These are phyloP conservation scores for Lordiphosa collinella DNA, from an alignment of 1,140 invertebrate genomes.

Conservation along the genomic window DNA sequence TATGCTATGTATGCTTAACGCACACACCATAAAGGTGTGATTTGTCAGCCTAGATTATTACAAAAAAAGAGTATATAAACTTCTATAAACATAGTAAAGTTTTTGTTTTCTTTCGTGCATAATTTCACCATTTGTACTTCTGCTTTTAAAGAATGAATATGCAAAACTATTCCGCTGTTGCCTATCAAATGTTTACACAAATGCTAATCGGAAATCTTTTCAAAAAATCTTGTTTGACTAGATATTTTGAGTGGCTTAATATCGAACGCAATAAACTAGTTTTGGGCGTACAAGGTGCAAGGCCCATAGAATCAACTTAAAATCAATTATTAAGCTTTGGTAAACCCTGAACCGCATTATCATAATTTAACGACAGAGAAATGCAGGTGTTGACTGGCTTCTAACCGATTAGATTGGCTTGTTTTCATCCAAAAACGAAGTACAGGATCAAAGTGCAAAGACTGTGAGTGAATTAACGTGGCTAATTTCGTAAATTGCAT, in stretches of 20 bases:
- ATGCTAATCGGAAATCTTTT: neutral
- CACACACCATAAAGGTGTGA: no score
- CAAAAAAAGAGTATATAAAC: no score
- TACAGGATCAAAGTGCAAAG: constrained; percentile 32
- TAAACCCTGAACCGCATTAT: constrained; percentile 20
- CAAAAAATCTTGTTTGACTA: neutral
- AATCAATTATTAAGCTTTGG: constrained; percentile 16
- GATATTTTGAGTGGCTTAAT: neutral
- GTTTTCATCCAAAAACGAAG: neutral
- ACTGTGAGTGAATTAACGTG: constrained; percentile 5
- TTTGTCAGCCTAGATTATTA: no score
- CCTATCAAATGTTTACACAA: constrained; percentile 6
- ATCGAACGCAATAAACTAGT: constrained; percentile 17
- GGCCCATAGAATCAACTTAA: constrained; percentile 15
- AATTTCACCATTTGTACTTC: neutral
- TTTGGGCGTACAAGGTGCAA: constrained; percentile 29
- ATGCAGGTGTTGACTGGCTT: neutral
- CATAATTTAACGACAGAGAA: neutral
- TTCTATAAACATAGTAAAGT: no score
- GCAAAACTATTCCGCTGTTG: constrained; percentile 19
- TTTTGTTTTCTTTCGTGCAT: constrained; percentile 7
- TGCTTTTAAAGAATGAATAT: constrained; percentile 8
- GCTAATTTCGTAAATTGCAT: constrained; percentile 14
- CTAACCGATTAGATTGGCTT: constrained; percentile 30
- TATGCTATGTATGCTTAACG: no score